Evolutionary conservation across 2,797 vertebrate species (phyloP).

Genomic region (Phataginus tetradactyla): DNA sequence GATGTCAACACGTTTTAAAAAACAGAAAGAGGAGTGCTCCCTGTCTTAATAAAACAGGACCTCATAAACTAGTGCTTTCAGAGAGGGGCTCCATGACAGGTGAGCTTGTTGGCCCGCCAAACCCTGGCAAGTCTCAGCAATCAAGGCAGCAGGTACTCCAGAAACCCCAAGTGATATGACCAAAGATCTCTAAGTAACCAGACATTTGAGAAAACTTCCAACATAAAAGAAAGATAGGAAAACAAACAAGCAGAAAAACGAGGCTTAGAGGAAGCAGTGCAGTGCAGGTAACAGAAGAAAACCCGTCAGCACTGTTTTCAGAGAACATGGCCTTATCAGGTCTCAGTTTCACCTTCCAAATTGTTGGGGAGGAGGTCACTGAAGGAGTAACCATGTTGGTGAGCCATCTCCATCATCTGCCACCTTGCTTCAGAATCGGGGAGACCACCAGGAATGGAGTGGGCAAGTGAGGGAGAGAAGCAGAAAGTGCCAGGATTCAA

Average conservation of each 20-base stretch:
- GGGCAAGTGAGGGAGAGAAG: background rate
- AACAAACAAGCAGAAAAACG: conserved; percentile 6
- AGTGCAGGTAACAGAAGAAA: background rate
- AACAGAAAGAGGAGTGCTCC: background rate
- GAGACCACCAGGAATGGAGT: background rate
- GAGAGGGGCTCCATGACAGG: background rate
- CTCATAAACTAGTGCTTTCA: background rate
- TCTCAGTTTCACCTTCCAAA: background rate
- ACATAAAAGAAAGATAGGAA: background rate
- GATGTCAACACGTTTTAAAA: background rate
- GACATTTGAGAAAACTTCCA: background rate
- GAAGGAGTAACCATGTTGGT: background rate
- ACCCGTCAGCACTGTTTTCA: background rate
- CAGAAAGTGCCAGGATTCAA: background rate
- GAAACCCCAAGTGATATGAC: background rate
- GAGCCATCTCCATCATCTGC: background rate
- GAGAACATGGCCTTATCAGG: background rate
- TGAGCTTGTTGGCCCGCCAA: background rate
- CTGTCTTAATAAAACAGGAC: background rate
- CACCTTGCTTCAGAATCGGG: background rate
- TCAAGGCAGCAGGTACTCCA: background rate
- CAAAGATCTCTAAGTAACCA: background rate
- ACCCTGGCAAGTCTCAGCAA: background rate
- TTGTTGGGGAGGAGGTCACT: background rate
- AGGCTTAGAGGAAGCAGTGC: conserved; percentile 15